phyloP scores from a whole-genome alignment of 1,140 invertebrate genomes.

The Chymomyza costata region DNA sequence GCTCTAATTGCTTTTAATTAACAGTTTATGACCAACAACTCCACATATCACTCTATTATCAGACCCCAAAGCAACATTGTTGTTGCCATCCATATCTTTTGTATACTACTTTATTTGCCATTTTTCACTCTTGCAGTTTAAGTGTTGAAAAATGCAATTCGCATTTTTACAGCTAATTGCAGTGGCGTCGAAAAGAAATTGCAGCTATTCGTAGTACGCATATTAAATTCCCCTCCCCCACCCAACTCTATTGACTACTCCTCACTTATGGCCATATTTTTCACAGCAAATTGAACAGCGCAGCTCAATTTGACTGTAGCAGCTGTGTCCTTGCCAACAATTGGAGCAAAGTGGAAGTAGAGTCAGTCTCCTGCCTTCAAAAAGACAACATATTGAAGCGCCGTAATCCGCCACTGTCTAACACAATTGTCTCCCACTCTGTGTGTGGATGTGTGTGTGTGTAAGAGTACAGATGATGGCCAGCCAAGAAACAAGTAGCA shows the following conservation, averaged over 20 bases:
- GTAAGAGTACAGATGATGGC: not conserved
- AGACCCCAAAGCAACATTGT: not conserved
- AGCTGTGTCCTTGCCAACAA: constrained; percentile 42
- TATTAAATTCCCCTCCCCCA: constrained; percentile 22
- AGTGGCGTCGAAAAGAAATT: too few species aligned
- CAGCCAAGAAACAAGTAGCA: not conserved
- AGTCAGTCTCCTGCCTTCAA: constrained; percentile 31
- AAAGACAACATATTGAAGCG: constrained; percentile 40
- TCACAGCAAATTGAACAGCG: constrained; percentile 64
- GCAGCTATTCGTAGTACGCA: constrained; percentile 3
- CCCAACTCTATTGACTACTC: constrained; percentile 23
- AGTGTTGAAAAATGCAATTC: constrained; percentile 60
- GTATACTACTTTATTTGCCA: constrained; percentile 8
- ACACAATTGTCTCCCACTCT: too few species aligned
- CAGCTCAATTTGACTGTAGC: constrained; percentile 56
- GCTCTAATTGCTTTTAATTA: constrained; percentile 70
- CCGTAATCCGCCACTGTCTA: constrained; percentile 34
- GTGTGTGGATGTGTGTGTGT: too few species aligned
- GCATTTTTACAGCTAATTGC: constrained; percentile 13
- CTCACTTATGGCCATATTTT: constrained; percentile 54
- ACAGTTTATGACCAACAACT: constrained; percentile 52
- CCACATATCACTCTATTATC: constrained; percentile 11
- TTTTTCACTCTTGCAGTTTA: constrained; percentile 9
- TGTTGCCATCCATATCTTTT: constrained; percentile 39
- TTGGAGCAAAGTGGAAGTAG: constrained; percentile 23